A percentile compares a stretch with the other conserved stretches of the same genome.
Evolutionary conservation across 2,888 invertebrate genomes (phyloP).

Genomic region (Heliconius sara): DNA sequence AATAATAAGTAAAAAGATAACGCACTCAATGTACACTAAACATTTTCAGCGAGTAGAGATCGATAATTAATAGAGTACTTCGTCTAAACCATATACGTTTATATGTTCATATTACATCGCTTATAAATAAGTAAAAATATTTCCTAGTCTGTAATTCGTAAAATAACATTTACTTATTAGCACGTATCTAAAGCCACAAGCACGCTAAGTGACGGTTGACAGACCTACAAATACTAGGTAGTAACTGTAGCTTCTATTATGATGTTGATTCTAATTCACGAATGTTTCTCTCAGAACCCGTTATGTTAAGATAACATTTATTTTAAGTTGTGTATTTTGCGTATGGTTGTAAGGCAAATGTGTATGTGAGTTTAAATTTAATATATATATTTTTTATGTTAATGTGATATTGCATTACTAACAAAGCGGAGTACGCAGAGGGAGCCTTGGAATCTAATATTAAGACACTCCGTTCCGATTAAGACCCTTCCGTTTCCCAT

Average conservation of each 20-base stretch:
- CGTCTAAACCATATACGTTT: not conserved
- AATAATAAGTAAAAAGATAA: not conserved
- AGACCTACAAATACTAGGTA: constrained; percentile 19
- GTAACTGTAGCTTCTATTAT: constrained; percentile 46
- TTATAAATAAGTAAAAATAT: not conserved
- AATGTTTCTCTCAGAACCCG: constrained; percentile 35
- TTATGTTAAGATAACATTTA: constrained; percentile 25
- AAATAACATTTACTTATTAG: constrained; percentile 1
- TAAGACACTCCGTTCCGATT: no score
- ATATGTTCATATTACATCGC: not conserved
- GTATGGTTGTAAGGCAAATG: not conserved
- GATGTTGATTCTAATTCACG: constrained; percentile 43
- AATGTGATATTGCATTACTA: no score
- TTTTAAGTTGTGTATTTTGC: not conserved
- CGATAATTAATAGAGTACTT: no score
- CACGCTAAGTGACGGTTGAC: constrained; percentile 31
- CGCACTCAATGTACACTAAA: not conserved
- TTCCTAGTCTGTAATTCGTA: not conserved
- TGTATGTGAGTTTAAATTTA: not conserved
- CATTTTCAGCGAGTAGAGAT: not conserved
- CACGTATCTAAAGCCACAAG: constrained; percentile 3
- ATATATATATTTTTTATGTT: no score
- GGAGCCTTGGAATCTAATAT: no score
- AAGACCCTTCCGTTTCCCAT: no score
- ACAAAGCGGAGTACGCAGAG: no score